phyloP scores from a whole-genome alignment of 2,113 vertebrate genomes.

The Gobius niger region DNA sequence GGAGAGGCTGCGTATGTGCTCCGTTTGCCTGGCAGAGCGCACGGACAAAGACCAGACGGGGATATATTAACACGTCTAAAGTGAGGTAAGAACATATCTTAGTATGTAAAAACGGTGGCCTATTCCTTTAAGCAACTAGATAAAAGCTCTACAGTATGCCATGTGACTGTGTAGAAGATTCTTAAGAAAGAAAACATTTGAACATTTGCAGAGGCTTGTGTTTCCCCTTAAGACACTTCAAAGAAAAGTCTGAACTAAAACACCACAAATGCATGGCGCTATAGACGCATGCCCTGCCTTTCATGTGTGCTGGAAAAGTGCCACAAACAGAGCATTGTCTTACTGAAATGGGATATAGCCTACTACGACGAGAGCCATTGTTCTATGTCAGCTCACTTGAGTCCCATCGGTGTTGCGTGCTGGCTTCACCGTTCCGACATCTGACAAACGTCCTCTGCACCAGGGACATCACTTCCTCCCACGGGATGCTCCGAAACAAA shows the following conservation, averaged over 20 bases:
- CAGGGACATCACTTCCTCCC: slow-evolving; percentile 70
- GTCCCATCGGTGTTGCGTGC: slow-evolving; percentile 57
- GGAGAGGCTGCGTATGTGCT: too few relatives aligned
- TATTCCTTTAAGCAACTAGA: too few relatives aligned
- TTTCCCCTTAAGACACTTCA: slow-evolving; percentile 58
- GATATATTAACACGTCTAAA: too few relatives aligned
- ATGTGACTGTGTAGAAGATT: slow-evolving; percentile 51
- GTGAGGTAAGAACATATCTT: too few relatives aligned
- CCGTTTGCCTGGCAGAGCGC: too few relatives aligned
- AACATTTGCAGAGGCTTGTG: slow-evolving; percentile 53
- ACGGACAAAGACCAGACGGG: too few relatives aligned
- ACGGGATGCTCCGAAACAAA: slow-evolving; percentile 67
- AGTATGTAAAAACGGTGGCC: too few relatives aligned
- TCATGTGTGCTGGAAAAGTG: slow-evolving; percentile 66
- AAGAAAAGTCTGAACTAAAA: slow-evolving; percentile 55
- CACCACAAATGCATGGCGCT: slow-evolving; percentile 60
- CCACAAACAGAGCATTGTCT: slow-evolving; percentile 70
- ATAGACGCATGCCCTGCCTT: slow-evolving; percentile 51
- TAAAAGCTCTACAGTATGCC: not conserved
- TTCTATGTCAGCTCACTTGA: slow-evolving; percentile 72
- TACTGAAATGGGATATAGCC: slow-evolving; percentile 62
- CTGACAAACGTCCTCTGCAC: slow-evolving; percentile 73
- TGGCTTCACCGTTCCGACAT: slow-evolving; percentile 63
- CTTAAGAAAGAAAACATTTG: slow-evolving; percentile 45
- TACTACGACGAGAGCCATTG: slow-evolving; percentile 67